Percentiles rank a stretch among this genome's conserved stretches.
phyloP scores from a whole-genome alignment of 2,888 invertebrate species.

The Hydraecia micacea region DNA sequence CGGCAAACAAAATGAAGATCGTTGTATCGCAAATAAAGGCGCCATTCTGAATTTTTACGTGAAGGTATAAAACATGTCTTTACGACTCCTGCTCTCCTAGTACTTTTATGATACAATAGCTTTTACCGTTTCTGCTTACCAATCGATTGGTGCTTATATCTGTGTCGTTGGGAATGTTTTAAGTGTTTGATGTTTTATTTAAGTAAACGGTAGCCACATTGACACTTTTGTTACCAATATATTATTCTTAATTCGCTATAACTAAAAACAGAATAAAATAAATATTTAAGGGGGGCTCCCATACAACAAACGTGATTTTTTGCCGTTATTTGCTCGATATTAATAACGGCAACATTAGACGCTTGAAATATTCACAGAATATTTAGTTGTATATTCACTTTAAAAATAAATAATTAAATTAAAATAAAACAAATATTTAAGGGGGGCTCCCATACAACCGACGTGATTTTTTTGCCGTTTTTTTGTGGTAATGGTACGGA shows the following conservation, averaged over 20 bases:
- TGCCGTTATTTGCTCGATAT: too few species aligned
- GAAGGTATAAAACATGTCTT: slow-evolving; percentile 70
- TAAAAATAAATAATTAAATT: too few species aligned
- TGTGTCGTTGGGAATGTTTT: slow-evolving; percentile 35
- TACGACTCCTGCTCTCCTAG: slow-evolving; percentile 63
- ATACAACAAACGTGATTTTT: too few species aligned
- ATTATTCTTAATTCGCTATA: background rate
- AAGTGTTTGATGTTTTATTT: slow-evolving; percentile 13
- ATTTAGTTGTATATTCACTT: too few species aligned
- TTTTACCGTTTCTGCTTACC: slow-evolving; percentile 56
- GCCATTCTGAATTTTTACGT: slow-evolving; percentile 76
- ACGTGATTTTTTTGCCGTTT: too few species aligned
- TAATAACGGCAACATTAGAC: too few species aligned
- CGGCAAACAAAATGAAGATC: slow-evolving; percentile 59
- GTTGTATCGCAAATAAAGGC: slow-evolving; percentile 71
- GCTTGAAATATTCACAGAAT: too few species aligned
- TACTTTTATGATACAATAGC: slow-evolving; percentile 66
- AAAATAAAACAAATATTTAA: too few species aligned
- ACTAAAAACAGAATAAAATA: too few species aligned
- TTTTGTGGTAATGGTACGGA: too few species aligned
- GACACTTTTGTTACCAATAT: background rate
- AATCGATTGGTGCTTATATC: slow-evolving; percentile 56
- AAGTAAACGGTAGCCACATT: background rate
- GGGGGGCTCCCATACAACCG: too few species aligned
- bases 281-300: too few species aligned